These are phyloP conservation scores for Rhingia rostrata DNA, from an alignment of 2,888 invertebrate genomes.

Conservation along the genomic window DNA sequence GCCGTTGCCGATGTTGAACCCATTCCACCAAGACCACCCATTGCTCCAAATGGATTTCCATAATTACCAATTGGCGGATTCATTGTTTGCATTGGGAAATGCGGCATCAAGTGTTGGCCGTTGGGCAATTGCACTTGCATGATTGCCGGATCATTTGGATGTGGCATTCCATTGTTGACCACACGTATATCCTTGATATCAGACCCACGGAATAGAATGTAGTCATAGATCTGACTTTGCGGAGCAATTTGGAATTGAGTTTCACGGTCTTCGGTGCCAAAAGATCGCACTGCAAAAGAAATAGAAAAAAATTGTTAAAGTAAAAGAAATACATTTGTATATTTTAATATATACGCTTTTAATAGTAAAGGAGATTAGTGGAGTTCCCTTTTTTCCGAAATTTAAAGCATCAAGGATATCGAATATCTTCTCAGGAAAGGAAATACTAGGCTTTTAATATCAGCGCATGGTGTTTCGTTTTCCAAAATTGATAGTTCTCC, in stretches of 20 bases:
- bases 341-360: not conserved
- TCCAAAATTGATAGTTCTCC: too few relatives aligned
- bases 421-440: too few relatives aligned
- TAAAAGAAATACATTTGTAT: not conserved
- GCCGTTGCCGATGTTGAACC: conserved; percentile 80
- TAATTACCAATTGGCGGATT: conserved; percentile 83
- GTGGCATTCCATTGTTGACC: conserved; percentile 92
- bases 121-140: conserved; percentile 93
- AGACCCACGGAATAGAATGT: conserved; percentile 98
- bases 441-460: too few relatives aligned
- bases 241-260: conserved; percentile 97
- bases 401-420: too few relatives aligned
- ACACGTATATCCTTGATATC: conserved; percentile 99
- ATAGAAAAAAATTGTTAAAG: not conserved
- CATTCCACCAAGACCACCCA: conserved; percentile 82
- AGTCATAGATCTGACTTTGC: conserved; percentile 98
- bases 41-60: conserved; percentile 82
- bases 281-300: conserved; percentile 92
- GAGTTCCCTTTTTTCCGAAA: too few relatives aligned
- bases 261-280: conserved; percentile 99
- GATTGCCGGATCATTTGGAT: conserved; percentile 99
- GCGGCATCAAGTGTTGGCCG: conserved; percentile 86
- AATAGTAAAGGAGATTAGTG: not conserved
- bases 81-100: conserved; percentile 89
- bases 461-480: too few relatives aligned